A percentile compares a stretch with the other conserved stretches of the same genome.
Conservation (phyloP, 2,888 invertebrate genomes). For the Choristoneura rosaceana region DNA sequence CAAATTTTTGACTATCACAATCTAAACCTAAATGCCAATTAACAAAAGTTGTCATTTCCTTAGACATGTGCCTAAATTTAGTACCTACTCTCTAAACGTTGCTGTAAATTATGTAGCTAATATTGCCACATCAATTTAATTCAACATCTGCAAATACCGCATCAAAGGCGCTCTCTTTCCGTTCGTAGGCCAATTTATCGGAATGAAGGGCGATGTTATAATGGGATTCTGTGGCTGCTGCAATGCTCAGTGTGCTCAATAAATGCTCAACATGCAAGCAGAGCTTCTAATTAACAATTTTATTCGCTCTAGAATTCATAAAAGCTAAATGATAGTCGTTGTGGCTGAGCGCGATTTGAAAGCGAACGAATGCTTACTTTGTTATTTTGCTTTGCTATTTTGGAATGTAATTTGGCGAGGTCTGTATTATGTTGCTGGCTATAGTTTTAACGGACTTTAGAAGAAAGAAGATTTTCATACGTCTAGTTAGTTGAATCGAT, state of each 20-base stretch:
- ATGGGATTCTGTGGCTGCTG: slow-evolving; percentile 52
- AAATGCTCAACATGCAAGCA: slow-evolving; percentile 33
- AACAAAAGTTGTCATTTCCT: too few species aligned
- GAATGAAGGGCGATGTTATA: slow-evolving; percentile 51
- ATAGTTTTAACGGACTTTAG: not conserved
- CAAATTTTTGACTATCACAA: too few species aligned
- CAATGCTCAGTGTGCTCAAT: slow-evolving; percentile 33
- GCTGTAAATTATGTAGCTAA: not conserved
- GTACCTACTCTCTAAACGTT: too few species aligned
- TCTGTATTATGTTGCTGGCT: not conserved
- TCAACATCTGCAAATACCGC: slow-evolving; percentile 42
- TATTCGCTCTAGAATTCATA: slow-evolving; percentile 23
- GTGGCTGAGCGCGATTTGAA: not conserved
- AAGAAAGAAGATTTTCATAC: not conserved
- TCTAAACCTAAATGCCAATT: too few species aligned
- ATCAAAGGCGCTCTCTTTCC: slow-evolving; percentile 50
- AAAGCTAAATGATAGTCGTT: slow-evolving; percentile 6
- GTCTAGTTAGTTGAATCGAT: not conserved
- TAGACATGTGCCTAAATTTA: too few species aligned
- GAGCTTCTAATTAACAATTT: slow-evolving; percentile 33
- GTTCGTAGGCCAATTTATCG: slow-evolving; percentile 50
- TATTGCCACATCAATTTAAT: not conserved
- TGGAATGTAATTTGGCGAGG: not conserved
- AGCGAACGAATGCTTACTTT: not conserved
- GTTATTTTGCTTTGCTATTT: not conserved